Evolutionary conservation across 2,888 invertebrate genomes (phyloP).

Genomic region (Cepaea hortensis): DNA sequence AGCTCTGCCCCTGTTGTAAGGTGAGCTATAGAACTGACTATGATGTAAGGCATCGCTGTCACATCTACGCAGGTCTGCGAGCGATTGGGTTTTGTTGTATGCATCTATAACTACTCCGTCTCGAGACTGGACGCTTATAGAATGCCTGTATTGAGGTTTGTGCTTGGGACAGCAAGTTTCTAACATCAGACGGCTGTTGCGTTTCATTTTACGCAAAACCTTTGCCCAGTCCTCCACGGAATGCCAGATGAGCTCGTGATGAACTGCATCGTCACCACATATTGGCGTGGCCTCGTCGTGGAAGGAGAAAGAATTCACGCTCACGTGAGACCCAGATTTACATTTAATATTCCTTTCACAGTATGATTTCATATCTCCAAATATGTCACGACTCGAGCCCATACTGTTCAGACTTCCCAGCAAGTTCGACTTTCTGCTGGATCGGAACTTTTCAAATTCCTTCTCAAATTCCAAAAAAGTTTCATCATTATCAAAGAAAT

Average conservation of each 20-base stretch:
- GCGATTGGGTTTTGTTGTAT: slow-evolving; percentile 41
- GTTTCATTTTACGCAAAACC: slow-evolving; percentile 65
- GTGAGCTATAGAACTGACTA: not conserved
- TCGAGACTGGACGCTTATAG: not conserved
- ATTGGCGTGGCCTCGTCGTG: slow-evolving; percentile 34
- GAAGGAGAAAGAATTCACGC: slow-evolving; percentile 30
- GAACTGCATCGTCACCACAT: slow-evolving; percentile 19
- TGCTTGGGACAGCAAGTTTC: slow-evolving; percentile 16
- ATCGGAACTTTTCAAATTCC: slow-evolving; percentile 68
- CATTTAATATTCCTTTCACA: slow-evolving; percentile 62
- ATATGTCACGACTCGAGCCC: slow-evolving; percentile 68
- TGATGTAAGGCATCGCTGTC: not conserved
- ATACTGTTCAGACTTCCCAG: slow-evolving; percentile 59
- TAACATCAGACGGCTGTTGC: slow-evolving; percentile 55
- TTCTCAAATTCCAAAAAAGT: slow-evolving; percentile 69
- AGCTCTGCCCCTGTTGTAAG: not conserved
- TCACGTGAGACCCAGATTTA: slow-evolving; percentile 9
- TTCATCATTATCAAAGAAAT: slow-evolving; percentile 71
- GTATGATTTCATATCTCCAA: slow-evolving; percentile 67
- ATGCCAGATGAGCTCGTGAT: slow-evolving; percentile 58
- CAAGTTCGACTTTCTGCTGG: slow-evolving; percentile 61
- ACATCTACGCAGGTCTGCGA: slow-evolving; percentile 34
- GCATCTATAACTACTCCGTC: not conserved
- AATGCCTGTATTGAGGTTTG: slow-evolving; percentile 12
- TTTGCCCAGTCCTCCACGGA: slow-evolving; percentile 69